A percentile compares a stretch with the other conserved stretches of the same genome.
These are phyloP conservation scores for Urocitellus parryii DNA, from an alignment of 2,113 vertebrate species.

Conservation along the genomic window DNA sequence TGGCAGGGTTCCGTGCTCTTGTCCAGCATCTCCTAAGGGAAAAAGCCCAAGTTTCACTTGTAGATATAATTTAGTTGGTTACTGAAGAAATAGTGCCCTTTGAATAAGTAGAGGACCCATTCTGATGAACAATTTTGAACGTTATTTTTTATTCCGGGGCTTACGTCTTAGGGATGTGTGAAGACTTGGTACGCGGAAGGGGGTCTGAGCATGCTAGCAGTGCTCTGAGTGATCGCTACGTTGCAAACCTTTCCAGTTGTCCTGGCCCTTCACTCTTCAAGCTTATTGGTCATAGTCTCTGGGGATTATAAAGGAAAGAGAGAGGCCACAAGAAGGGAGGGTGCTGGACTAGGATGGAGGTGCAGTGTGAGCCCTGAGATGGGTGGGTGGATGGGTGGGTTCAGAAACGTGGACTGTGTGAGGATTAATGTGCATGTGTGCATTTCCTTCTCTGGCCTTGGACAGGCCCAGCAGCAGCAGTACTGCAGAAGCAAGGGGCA, in stretches of 20 bases:
- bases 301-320: neutral
- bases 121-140: neutral
- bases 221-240: rapidly evolving
- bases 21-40: neutral
- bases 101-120: neutral
- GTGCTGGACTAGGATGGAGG: neutral
- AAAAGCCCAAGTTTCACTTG: neutral
- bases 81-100: neutral
- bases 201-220: neutral
- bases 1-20: neutral
- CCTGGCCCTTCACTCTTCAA: neutral
- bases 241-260: neutral
- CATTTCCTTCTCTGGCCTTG: neutral
- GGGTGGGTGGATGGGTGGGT: too few relatives aligned
- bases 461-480: neutral
- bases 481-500: neutral
- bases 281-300: neutral
- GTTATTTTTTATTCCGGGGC: neutral
- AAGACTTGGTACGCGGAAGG: neutral
- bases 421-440: rapidly evolving
- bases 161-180: neutral
- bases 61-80: neutral
- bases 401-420: neutral
- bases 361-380: neutral
- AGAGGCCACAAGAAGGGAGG: neutral